A percentile compares a stretch with the other conserved stretches of the same genome.
These are phyloP conservation scores for Emydoidea blandingii DNA, from an alignment of 2,797 vertebrate genomes.

Conservation along the genomic window DNA sequence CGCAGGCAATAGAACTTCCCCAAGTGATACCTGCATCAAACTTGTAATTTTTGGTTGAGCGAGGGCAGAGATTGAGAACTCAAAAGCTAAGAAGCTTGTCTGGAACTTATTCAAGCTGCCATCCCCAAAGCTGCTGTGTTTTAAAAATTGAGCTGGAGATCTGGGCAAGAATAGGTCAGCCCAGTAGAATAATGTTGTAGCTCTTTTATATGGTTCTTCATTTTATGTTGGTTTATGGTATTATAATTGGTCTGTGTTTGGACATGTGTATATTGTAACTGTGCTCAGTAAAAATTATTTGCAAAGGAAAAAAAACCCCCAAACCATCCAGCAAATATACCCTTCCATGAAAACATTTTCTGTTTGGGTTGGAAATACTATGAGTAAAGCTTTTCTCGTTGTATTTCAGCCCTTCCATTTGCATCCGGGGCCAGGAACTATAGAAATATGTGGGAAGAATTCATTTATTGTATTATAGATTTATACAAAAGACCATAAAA, in stretches of 20 bases:
- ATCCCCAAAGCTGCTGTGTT: background rate
- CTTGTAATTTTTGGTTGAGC: background rate
- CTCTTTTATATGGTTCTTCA: background rate
- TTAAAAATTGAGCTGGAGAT: background rate
- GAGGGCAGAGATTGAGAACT: background rate
- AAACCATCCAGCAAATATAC: slow-evolving; percentile 24
- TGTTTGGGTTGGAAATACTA: slow-evolving; percentile 60
- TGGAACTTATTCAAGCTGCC: background rate
- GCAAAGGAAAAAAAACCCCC: background rate
- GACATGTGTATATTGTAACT: slow-evolving; percentile 25
- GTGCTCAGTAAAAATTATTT: background rate
- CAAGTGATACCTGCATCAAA: background rate
- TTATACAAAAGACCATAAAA: background rate
- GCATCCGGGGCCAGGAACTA: background rate
- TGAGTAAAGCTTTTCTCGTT: background rate
- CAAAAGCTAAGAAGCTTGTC: background rate
- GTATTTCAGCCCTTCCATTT: slow-evolving; percentile 13
- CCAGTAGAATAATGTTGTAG: background rate
- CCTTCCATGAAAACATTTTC: slow-evolving; percentile 28
- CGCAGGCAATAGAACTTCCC: background rate
- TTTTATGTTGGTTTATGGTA: slow-evolving; percentile 35
- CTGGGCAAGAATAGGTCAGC: background rate
- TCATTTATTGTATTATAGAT: background rate
- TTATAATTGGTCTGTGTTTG: background rate
- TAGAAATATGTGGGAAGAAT: background rate